These are phyloP conservation scores for Glossosoma conforme DNA, from an alignment of 1,140 invertebrate species.

Conservation along the genomic window DNA sequence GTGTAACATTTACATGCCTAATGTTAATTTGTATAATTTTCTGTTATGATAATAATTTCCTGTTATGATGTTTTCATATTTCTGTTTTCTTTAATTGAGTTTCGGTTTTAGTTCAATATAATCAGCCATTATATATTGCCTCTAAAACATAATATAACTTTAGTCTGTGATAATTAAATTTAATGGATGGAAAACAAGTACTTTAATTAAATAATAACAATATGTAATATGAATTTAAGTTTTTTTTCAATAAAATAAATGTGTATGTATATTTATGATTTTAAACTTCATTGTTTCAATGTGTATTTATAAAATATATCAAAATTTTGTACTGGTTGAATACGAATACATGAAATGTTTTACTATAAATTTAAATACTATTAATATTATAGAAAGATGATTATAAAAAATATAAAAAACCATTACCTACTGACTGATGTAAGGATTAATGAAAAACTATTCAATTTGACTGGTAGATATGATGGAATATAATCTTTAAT, in stretches of 20 bases:
- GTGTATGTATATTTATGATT: too few species aligned
- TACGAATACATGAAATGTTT: too few species aligned
- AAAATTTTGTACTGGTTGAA: too few species aligned
- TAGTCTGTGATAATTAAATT: slow-evolving; percentile 22
- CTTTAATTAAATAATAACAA: slow-evolving; percentile 5
- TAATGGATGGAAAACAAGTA: slow-evolving; percentile 6
- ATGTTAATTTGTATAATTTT: slow-evolving; percentile 1
- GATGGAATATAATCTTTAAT: too few species aligned
- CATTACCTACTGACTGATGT: too few species aligned
- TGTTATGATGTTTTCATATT: background rate
- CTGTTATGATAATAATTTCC: slow-evolving; percentile 1
- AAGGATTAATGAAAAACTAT: too few species aligned
- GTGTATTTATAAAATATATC: too few species aligned
- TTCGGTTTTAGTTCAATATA: background rate
- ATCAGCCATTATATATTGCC: slow-evolving; percentile 23
- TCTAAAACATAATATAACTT: slow-evolving; percentile 21
- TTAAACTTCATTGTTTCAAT: too few species aligned
- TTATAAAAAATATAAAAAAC: too few species aligned
- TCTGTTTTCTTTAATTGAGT: background rate
- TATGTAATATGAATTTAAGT: slow-evolving; percentile 3
- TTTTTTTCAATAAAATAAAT: background rate
- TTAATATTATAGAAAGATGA: too few species aligned
- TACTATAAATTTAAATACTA: too few species aligned
- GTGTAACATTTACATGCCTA: slow-evolving; percentile 4
- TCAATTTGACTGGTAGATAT: too few species aligned